phyloP scores from a whole-genome alignment of 2,113 vertebrate genomes.

The Cyprinus carpio region DNA sequence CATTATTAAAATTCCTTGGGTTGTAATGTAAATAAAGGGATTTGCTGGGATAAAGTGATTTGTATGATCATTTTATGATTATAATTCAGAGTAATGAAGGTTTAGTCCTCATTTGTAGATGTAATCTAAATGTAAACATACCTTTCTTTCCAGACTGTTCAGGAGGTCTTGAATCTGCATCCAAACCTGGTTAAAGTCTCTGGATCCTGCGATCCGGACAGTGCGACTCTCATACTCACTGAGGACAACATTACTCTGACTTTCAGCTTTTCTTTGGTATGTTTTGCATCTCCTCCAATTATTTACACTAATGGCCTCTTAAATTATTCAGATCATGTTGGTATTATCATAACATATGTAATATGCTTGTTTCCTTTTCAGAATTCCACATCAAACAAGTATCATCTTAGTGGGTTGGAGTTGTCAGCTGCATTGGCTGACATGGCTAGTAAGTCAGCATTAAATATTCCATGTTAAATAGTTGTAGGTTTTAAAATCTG shows the following conservation, averaged over 20 bases:
- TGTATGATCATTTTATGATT: neutral
- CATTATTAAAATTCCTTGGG: neutral
- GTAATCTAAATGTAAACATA: neutral
- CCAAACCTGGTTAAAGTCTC: constrained; percentile 67
- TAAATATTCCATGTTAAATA: neutral
- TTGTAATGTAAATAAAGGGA: neutral
- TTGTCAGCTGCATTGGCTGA: constrained; percentile 66
- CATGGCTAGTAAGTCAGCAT: constrained; percentile 68
- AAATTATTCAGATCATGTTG: neutral
- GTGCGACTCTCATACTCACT: constrained; percentile 71
- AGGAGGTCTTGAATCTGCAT: constrained; percentile 79
- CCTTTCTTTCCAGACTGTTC: constrained; percentile 66
- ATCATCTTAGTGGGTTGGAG: constrained; percentile 68
- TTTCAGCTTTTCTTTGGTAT: constrained; percentile 83
- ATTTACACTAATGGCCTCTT: neutral
- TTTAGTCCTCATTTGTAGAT: neutral
- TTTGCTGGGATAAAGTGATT: neutral
- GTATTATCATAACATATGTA: neutral
- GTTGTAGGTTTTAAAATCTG: neutral
- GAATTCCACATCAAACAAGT: constrained; percentile 74
- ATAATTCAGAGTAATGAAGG: neutral
- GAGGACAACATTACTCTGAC: constrained; percentile 61
- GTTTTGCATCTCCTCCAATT: constrained; percentile 18
- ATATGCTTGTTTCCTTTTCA: constrained; percentile 51
- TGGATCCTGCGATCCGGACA: constrained; percentile 73